Base-by-base conservation (phyloP, 2,797 vertebrate genomes). In the Amblyopsis hoosieri region DNA sequence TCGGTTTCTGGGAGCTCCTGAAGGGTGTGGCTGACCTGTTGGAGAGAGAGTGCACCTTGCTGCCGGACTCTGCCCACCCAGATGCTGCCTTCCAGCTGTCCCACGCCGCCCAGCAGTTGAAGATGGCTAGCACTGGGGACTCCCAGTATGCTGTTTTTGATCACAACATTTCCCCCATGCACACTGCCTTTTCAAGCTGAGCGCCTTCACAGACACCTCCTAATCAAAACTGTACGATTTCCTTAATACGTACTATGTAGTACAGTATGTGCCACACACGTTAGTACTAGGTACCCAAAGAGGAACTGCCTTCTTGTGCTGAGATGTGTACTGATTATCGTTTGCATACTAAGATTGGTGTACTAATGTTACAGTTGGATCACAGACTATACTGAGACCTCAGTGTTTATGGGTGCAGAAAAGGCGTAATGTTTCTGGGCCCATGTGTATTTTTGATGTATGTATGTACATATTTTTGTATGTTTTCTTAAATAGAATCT, bases 21-120 rank as follows among this genome's bases (percentile, higher is more conserved):
- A 99, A 97, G 74, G 96, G 96, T 0, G 95, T 99, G 62, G 95
- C 97, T 0, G 98, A 99, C 33, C 95, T 99, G 87, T 85, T 99
- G 66, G 97, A 99, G 76, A 82, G 97, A 62, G 97, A 99, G 78
- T 99, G 98, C 85, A 99, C 97, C 0, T 80, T 99, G 66, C 91
- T 99, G 1, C 97, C 98, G 0, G 97, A 99, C 89, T 96, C 96
- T 0, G 97, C 97, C 0, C 97, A 99, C 55, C 97, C 97, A 0
- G 97, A 99, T 0, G 98, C 97, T 0, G 97, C 97, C 0, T 99
- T 99, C 81, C 97, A 99, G 90, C 94, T 99, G 6, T 95, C 96
- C 0, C 97, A 99, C 0, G 97, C 97, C 0, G 97, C 97, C 8
- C 94, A 97, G 89, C 98, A 99, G 72, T 96, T 99, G 13, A 97